These are phyloP conservation scores for Drosophila guanche DNA, from an alignment of 1,140 invertebrate genomes.

Conservation along the genomic window DNA sequence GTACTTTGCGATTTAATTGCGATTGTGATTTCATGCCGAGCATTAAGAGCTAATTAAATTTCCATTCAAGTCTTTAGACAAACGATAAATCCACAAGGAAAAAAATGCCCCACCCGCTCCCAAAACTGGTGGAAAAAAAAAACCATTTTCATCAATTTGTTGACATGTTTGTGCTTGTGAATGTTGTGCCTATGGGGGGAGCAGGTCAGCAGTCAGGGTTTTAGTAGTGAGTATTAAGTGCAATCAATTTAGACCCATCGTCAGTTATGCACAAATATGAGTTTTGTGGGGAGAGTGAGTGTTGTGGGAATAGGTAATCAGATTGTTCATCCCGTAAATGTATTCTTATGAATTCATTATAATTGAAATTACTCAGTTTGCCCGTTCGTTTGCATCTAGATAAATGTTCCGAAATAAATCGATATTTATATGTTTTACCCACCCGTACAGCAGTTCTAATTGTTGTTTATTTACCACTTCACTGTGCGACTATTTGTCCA, in stretches of 20 bases:
- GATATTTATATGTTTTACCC: conserved; percentile 40
- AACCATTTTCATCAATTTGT: background rate
- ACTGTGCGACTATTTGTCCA: conserved; percentile 34
- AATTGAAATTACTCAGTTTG: conserved; percentile 27
- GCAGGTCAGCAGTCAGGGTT: no score
- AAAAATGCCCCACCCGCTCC: no score
- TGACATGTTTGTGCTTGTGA: conserved; percentile 6
- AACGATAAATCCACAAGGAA: conserved; percentile 21
- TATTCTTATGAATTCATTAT: conserved; percentile 34
- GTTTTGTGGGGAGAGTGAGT: background rate
- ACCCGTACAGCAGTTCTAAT: conserved; percentile 36
- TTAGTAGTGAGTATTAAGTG: conserved; percentile 2
- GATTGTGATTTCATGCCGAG: conserved; percentile 6
- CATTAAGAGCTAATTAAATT: conserved; percentile 48
- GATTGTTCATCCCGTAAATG: conserved; percentile 37
- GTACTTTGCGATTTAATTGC: conserved; percentile 1
- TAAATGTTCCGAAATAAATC: conserved; percentile 40
- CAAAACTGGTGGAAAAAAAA: conserved; percentile 12
- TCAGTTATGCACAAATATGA: conserved; percentile 53
- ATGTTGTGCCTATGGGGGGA: background rate
- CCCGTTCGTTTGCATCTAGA: conserved; percentile 49
- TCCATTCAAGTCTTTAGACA: conserved; percentile 35
- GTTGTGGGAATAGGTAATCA: conserved; percentile 36
- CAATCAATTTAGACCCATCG: conserved; percentile 53
- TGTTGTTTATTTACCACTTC: conserved; percentile 49